Base-by-base conservation (phyloP, 2,888 invertebrate species). In the Lithophane semibrunnea region DNA sequence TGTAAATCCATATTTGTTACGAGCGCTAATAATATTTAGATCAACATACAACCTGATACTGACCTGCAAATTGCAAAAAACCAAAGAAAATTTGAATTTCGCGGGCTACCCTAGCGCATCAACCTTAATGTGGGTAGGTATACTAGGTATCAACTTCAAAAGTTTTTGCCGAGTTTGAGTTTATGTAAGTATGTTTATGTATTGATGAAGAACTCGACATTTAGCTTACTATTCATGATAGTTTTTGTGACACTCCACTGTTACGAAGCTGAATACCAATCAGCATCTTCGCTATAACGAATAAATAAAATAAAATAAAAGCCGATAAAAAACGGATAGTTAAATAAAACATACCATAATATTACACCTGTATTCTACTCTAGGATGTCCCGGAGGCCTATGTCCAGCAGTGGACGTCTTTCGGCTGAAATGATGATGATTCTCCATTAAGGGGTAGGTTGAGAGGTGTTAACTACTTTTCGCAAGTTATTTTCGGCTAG, bases 241-340 rank as follows among this genome's bases (percentile, higher is more conserved):
- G 37, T 79, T 70, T 77, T 77, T 77, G 63, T 70, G 71, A 12
- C 13, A 49, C 52, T 65, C 13, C 29, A 24, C 78, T 60, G 77
- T 79, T 56, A 56, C 70, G 42, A 63, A 79, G 79, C 24, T 61
- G n/a, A 63, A 70, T 77, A 7, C 54, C 71, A 63, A 56, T 42
- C 44, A n/a, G 49, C 7, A 16, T 78, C 66, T 65, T 60, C 16
- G 49, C 24, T 21, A 4, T 49, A 9, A 13, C 9, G 58, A 49
- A 60, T 21, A 37, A 37, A 37, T 37, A 24, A 49, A 24, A 10
- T 60, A 16, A 60, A 42, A 73, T 73, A 47, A 73, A 60, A 60
- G 1, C 21, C 10, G 16, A 37, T 37, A 52, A 52, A 66, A 67
- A 18, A 60, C 29, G 16, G 9, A 9, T 29, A 60, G 3, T 2